phyloP scores from a whole-genome alignment of 2,113 vertebrate species.

The Acanthisitta chloris region DNA sequence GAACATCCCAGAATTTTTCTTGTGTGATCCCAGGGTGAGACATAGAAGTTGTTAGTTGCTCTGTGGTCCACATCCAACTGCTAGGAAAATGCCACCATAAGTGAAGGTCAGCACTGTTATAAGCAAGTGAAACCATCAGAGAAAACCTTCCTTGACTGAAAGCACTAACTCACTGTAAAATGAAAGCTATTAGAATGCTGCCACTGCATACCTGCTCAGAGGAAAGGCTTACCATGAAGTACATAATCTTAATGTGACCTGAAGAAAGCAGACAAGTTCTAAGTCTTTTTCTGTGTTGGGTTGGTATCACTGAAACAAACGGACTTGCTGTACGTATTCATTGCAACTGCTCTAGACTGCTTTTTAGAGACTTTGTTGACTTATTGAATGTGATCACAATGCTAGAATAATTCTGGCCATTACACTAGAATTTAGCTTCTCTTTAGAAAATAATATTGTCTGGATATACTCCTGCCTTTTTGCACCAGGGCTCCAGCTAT shows the following conservation, averaged over 20 bases:
- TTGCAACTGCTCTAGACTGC: not conserved
- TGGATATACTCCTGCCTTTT: not conserved
- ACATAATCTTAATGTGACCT: not conserved
- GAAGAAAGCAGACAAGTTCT: not conserved
- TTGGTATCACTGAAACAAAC: not conserved
- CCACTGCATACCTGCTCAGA: not conserved
- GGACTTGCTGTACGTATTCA: not conserved
- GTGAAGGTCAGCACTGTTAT: not conserved
- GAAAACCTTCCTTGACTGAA: not conserved
- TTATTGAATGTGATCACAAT: not conserved
- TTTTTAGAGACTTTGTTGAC: not conserved
- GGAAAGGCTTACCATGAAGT: not conserved
- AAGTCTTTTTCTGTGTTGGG: not conserved
- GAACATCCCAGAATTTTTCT: not conserved
- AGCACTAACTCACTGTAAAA: not conserved
- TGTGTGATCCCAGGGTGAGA: not conserved
- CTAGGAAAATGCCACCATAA: not conserved
- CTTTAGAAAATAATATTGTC: not conserved
- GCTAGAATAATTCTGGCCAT: not conserved
- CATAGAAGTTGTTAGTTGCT: not conserved
- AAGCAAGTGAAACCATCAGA: not conserved
- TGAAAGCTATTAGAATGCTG: not conserved
- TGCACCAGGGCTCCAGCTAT: not conserved
- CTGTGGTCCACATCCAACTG: fast-evolving
- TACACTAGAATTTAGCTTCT: not conserved